Conservation (phyloP, 2,888 invertebrate species). For the Troides helena region DNA sequence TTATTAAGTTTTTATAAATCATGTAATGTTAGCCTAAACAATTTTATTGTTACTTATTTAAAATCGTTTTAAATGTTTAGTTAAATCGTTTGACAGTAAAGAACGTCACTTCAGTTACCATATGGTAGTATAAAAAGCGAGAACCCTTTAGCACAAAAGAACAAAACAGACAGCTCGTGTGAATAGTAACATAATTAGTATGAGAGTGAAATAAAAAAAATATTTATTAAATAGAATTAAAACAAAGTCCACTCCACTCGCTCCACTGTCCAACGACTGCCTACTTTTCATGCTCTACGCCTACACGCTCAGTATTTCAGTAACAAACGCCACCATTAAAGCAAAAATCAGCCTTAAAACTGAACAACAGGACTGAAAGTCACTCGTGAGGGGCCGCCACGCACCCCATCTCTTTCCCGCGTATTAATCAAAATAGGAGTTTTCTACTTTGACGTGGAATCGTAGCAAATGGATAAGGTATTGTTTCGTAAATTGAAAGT, state of each 20-base stretch:
- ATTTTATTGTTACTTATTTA: background rate
- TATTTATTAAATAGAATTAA: conserved; percentile 43
- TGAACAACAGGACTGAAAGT: conserved; percentile 50
- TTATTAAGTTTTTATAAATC: background rate
- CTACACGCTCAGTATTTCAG: conserved; percentile 77
- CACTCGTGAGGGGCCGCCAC: conserved; percentile 39
- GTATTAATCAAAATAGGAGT: conserved; percentile 79
- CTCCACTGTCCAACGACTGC: conserved; percentile 68
- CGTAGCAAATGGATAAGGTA: conserved; percentile 79
- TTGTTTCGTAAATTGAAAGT: conserved; percentile 80
- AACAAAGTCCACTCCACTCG: conserved; percentile 65
- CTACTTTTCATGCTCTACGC: conserved; percentile 79
- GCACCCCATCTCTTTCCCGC: conserved; percentile 76
- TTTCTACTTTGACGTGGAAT: conserved; percentile 78
- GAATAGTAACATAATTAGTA: conserved; percentile 29
- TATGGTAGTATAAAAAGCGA: conserved; percentile 2
- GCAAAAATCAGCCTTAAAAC: conserved; percentile 56
- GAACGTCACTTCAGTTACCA: background rate
- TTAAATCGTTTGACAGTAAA: background rate
- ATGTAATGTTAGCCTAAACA: background rate
- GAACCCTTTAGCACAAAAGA: conserved; percentile 9
- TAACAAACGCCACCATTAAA: conserved; percentile 49
- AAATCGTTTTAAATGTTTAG: background rate
- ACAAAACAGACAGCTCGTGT: conserved; percentile 20
- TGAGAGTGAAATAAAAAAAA: conserved; percentile 27